Base-by-base conservation (phyloP, 2,113 vertebrate species). In the Malurus elegans region DNA sequence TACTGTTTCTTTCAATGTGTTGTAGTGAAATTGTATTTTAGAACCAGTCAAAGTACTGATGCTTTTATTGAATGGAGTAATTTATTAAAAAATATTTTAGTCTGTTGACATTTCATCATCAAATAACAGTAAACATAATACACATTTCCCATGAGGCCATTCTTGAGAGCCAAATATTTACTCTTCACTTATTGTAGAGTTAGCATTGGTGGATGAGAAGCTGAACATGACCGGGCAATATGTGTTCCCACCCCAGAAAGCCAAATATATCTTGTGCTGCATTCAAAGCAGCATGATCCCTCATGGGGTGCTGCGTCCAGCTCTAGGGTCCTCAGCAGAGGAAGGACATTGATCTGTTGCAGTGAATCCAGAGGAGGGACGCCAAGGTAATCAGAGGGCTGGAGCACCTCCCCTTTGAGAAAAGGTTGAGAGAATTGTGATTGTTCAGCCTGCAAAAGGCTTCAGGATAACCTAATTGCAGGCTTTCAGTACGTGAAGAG, bases 51-150 rank as follows among this genome's bases (percentile, higher is more conserved):
- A 98, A 95, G 50, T 96, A 97, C 95, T 86, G 93, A 97, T 97
- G 88, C 56, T 95, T 97, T 97, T 97, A 94, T 96, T 97, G 96
- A 97, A 96, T 95, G 69, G 91, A 95, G 88, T 97, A 91, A 98
- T 96, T 97, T 96, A 95, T 95, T 96, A 79, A 56, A 93, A 94
- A 95, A 91, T 97, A 97, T 97, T 97, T 97, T 54, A 96, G 70
- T 96, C 71, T 94, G 84, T 94, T 97, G 92, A 95, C 86, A 89
- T 96, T 97, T 97, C 93, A 79, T 98, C 94, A 93, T 97, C 95
- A 95, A 95, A 88, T 97, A 97, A 94, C 96, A 95, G 86, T 97
- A 97, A 98, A 92, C 91, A 92, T 92, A 95, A 92, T 91, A 71
- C 76, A 91, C 91, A 83, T 96, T 98, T 98, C 96, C 96, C 92